Evolutionary conservation across 2,888 invertebrate species (phyloP).

Genomic region (Apodemia zela): DNA sequence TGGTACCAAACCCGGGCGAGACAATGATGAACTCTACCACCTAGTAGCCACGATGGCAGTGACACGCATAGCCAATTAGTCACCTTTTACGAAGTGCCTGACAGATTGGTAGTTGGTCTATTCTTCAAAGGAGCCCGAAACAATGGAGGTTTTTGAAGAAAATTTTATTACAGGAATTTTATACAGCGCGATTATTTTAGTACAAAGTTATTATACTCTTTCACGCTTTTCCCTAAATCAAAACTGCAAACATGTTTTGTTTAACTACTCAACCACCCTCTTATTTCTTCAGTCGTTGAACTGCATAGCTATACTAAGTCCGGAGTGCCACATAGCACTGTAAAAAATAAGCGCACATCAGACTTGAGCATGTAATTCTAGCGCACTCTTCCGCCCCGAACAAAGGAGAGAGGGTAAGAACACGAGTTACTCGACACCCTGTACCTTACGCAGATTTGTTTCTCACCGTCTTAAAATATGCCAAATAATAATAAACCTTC

Average conservation of each 20-base stretch:
- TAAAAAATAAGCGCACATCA: constrained; percentile 81
- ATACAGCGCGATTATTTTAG: constrained; percentile 27
- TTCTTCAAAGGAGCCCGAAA: no score
- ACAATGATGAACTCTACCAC: no score
- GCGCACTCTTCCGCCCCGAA: constrained; percentile 79
- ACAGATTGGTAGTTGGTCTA: no score
- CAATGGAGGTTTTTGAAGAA: no score
- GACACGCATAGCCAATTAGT: no score
- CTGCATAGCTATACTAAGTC: constrained; percentile 72
- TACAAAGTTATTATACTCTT: constrained; percentile 34
- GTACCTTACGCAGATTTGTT: constrained; percentile 80
- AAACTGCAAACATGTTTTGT: constrained; percentile 66
- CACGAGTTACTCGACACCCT: constrained; percentile 80
- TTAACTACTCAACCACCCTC: constrained; percentile 61
- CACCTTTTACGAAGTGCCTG: no score
- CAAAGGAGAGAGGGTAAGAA: constrained; percentile 80
- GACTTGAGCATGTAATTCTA: constrained; percentile 80
- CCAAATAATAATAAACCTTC: constrained; percentile 57
- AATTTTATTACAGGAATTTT: no score
- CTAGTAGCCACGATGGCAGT: no score
- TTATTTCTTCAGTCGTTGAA: constrained; percentile 75
- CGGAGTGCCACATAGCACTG: constrained; percentile 75
- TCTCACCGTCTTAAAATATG: constrained; percentile 55
- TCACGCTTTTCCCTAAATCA: constrained; percentile 51
- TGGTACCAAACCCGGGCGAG: no score